phyloP scores from a whole-genome alignment of 2,797 vertebrate species.

The Acanthis flammea region DNA sequence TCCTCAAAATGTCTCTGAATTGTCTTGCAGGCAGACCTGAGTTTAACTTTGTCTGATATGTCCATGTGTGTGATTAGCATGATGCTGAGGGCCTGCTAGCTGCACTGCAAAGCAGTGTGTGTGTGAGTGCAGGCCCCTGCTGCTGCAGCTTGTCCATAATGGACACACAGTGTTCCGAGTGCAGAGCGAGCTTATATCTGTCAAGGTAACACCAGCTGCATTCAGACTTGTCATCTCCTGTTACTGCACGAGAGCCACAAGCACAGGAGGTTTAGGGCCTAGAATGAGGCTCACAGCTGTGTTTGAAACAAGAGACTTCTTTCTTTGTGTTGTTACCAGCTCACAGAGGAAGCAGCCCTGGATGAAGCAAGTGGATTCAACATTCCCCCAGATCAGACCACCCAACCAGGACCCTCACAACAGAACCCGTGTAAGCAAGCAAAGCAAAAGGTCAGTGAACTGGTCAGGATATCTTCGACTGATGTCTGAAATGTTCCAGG shows the following conservation, averaged over 20 bases:
- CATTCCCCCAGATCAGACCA: conserved; percentile 81
- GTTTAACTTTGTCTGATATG: neutral
- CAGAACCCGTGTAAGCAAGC: neutral
- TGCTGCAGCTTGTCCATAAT: neutral
- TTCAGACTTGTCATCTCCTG: neutral
- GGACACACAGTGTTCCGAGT: neutral
- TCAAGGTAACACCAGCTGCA: neutral
- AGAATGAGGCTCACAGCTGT: neutral
- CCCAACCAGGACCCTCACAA: conserved; percentile 23
- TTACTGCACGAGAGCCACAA: neutral
- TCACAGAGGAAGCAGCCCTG: conserved; percentile 89
- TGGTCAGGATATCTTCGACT: neutral
- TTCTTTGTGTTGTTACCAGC: conserved; percentile 72
- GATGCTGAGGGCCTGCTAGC: neutral
- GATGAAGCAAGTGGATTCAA: conserved; percentile 95
- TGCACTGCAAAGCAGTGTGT: neutral
- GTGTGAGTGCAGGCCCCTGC: neutral
- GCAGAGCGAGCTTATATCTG: neutral
- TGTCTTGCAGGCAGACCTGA: neutral
- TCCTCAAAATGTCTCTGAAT: neutral
- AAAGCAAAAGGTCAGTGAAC: conserved; percentile 64
- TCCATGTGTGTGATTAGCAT: fast-evolving
- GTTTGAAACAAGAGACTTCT: neutral
- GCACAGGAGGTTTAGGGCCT: neutral
- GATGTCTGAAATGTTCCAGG: neutral